phyloP scores from a whole-genome alignment of 2,113 vertebrate genomes.

The Laterallus jamaicensis region DNA sequence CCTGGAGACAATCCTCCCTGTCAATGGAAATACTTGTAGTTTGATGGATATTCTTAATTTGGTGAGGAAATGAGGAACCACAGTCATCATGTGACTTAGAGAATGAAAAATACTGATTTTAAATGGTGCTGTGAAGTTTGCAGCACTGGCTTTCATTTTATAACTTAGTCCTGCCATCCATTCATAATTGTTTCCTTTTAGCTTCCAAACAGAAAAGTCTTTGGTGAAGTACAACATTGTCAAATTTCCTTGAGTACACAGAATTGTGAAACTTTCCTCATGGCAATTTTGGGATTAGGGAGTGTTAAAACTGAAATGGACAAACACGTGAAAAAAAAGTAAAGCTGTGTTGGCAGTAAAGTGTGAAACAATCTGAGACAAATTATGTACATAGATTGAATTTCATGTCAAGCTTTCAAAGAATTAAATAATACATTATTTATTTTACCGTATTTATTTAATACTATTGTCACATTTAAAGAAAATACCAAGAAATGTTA shows the following conservation, averaged over 20 bases:
- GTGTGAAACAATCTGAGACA: background rate
- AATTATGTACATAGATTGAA: background rate
- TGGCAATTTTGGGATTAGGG: background rate
- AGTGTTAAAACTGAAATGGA: background rate
- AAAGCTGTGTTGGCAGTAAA: background rate
- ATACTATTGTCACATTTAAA: background rate
- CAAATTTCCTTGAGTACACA: background rate
- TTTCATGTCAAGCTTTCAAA: background rate
- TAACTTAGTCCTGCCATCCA: background rate
- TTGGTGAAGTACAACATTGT: background rate
- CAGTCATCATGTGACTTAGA: background rate
- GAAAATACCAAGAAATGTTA: background rate
- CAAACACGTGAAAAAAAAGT: background rate
- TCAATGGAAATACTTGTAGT: background rate
- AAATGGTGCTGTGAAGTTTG: background rate
- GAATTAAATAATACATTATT: background rate
- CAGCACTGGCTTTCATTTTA: background rate
- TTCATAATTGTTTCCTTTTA: background rate
- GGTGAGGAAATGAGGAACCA: background rate
- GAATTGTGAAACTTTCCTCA: background rate
- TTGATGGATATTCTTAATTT: background rate
- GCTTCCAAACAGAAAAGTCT: background rate
- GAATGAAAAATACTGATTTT: background rate
- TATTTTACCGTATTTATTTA: background rate
- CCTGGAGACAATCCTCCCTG: background rate